Percentiles rank a stretch among this genome's conserved stretches.
phyloP scores from a whole-genome alignment of 2,797 vertebrate species.

The Eutrigla gurnardus region DNA sequence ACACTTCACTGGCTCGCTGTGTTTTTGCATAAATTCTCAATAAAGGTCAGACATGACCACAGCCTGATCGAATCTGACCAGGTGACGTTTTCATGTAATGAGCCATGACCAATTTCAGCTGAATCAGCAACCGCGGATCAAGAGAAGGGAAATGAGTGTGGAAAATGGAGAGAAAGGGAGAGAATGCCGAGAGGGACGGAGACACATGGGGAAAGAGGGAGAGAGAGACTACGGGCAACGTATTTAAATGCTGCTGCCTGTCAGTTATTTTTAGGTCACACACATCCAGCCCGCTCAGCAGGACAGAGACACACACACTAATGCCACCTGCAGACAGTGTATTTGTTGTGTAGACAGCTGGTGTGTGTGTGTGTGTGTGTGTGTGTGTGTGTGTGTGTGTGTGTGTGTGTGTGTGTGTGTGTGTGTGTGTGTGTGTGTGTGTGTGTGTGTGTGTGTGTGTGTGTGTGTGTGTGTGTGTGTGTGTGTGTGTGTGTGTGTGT shows the following conservation, averaged over 20 bases:
- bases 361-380: constrained; percentile 20
- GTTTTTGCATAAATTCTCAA: background rate
- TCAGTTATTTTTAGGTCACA: constrained; percentile 71
- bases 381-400: too few relatives aligned
- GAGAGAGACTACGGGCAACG: constrained; percentile 9
- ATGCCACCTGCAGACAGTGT: constrained; percentile 68
- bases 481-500: too few relatives aligned
- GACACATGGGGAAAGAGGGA: background rate
- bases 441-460: constrained; percentile 20
- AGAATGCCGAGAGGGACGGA: background rate
- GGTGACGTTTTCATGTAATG: background rate
- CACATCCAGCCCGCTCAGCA: constrained; percentile 59
- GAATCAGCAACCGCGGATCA: constrained; percentile 1
- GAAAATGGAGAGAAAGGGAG: background rate
- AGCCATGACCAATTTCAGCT: background rate
- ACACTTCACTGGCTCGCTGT: background rate
- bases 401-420: too few relatives aligned
- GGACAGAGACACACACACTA: constrained; percentile 40
- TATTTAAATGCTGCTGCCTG: constrained; percentile 43
- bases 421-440: too few relatives aligned
- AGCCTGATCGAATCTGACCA: background rate
- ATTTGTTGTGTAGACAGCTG: constrained; percentile 56
- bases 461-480: too few relatives aligned
- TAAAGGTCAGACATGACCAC: constrained; percentile 14
- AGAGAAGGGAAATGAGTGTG: background rate